A percentile compares a stretch with the other conserved stretches of the same genome.
Evolutionary conservation across 2,113 vertebrate genomes (phyloP).

Genomic region (Piaya cayana): DNA sequence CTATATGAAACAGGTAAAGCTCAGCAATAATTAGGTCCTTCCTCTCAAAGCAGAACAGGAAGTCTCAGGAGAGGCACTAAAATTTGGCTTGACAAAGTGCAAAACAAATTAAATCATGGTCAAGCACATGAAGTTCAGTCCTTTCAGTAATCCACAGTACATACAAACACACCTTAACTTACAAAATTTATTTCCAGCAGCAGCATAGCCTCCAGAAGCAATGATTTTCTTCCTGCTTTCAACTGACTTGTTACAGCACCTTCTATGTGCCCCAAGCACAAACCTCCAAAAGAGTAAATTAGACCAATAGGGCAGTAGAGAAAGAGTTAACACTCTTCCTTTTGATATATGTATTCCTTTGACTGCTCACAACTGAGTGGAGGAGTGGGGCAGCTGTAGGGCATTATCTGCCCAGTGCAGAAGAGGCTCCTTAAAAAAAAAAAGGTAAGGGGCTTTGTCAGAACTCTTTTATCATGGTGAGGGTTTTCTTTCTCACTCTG

Average conservation of each 20-base stretch:
- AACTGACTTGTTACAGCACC: not conserved
- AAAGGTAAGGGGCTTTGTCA: not conserved
- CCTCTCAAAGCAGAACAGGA: not conserved
- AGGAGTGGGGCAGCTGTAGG: not conserved
- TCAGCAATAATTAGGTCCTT: conserved; percentile 18
- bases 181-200: conserved; percentile 16
- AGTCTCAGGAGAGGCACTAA: conserved; percentile 26
- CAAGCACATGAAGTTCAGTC: not conserved
- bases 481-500: not conserved
- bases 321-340: not conserved
- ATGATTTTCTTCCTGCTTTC: conserved; percentile 7
- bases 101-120: conserved; percentile 27
- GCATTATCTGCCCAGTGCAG: not conserved
- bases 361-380: not conserved
- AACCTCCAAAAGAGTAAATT: not conserved
- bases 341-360: not conserved
- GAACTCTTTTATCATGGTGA: not conserved
- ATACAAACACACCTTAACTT: conserved; percentile 11
- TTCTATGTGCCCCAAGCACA: not conserved
- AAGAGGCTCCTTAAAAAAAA: not conserved
- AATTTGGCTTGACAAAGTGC: not conserved
- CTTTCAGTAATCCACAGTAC: not conserved
- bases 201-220: not conserved
- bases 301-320: not conserved
- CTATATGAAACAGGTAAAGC: not conserved